Evolutionary conservation across 2,113 vertebrate species (phyloP), one percentile per base, ranked within the genome.

Genomic region (Cyanistes caeruleus): DNA sequence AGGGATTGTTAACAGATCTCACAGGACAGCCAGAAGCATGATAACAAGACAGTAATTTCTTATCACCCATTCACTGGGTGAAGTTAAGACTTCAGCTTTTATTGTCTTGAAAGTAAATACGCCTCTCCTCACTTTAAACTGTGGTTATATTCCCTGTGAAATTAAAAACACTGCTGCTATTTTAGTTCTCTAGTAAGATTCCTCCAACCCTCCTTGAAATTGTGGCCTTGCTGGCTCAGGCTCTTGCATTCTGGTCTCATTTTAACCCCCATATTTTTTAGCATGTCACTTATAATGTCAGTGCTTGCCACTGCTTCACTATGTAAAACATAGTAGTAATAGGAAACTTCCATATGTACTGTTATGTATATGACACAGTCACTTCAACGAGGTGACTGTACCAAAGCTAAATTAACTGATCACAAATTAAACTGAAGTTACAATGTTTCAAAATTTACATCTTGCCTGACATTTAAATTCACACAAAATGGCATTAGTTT

Each of bases 1-100:
- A 84, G 63, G 28, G 62, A 81, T 75, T 75, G 93, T 92, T 96
- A 96, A 90, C 86, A 87, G 96, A 92, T 84, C 90, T 95, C 88
- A 33, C 85, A 93, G 68, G 73, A 90, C 86, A 78, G 79, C 76
- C 88, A 96, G 88, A 94, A 90, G 69, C 88, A 72, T 4, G 87
- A 80, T 92, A 97, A 96, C 22, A 18, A 70, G 69, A 84, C 31
- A 75, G 82, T 68, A 23, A 56, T 69, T 94, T 92, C 94, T 94
- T 88, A 96, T 78, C 93, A 81, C 75, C 79, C 87, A 80, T 74
- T 85, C 88, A 74, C 83, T 39, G 39, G 39, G 39, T 39, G 37
- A 39, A 93, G 82, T 75, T 92, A 90, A 86, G 56, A 92, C 80
- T 90, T 89, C 73, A 93, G 76, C 53, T 81, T 93, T 92, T 73